Evolutionary conservation across 1,140 invertebrate species (phyloP).

Genomic region (Zaprionus camerounensis): DNA sequence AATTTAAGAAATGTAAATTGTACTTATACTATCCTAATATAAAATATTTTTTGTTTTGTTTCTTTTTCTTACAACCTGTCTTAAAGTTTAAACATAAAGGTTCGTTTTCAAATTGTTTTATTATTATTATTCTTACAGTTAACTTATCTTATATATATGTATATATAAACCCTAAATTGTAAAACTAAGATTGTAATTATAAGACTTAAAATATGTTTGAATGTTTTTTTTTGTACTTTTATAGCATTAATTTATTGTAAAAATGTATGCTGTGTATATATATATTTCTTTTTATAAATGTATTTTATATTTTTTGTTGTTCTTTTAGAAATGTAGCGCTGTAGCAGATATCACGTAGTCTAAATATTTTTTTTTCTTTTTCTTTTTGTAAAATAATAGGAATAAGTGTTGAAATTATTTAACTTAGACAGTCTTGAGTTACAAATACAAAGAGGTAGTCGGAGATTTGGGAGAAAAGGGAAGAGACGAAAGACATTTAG

Average conservation of each 20-base stretch:
- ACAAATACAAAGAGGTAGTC: slow-evolving; percentile 28
- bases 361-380: slow-evolving; percentile 32
- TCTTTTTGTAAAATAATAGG: slow-evolving; percentile 9
- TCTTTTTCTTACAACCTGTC: slow-evolving; percentile 27
- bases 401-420: slow-evolving; percentile 35
- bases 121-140: background rate
- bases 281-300: background rate
- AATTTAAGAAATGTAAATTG: background rate
- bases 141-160: background rate
- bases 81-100: slow-evolving; percentile 14
- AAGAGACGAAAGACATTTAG: slow-evolving; percentile 48
- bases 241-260: slow-evolving; percentile 19
- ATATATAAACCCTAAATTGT: background rate
- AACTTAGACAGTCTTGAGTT: slow-evolving; percentile 44
- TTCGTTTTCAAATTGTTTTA: slow-evolving; percentile 18
- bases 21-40: background rate
- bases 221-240: slow-evolving; percentile 1
- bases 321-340: background rate
- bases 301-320: slow-evolving; percentile 7
- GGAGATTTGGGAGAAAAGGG: background rate
- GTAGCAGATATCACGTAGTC: slow-evolving; percentile 11
- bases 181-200: background rate
- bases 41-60: background rate
- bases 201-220: slow-evolving; percentile 13
- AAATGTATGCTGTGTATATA: background rate